These are phyloP conservation scores for Hymenopus coronatus DNA, from an alignment of 2,888 invertebrate genomes.

Conservation along the genomic window DNA sequence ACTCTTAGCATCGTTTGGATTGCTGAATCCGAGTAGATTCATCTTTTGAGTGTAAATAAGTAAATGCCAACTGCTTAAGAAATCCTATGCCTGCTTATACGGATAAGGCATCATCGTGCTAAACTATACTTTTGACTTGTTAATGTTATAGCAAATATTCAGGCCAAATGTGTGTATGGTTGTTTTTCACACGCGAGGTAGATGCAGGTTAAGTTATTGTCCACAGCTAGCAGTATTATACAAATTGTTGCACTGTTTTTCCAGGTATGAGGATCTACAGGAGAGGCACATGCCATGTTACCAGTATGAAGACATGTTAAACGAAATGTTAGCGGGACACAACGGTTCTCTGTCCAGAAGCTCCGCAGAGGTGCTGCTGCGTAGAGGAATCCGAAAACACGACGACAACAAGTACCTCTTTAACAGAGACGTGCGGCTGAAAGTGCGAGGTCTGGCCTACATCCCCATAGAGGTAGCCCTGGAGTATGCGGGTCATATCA, in stretches of 20 bases:
- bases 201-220: too few species aligned
- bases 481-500: conserved; percentile 66
- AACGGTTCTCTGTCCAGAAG: not conserved
- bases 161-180: too few species aligned
- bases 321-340: not conserved
- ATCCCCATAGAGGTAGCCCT: conserved; percentile 68
- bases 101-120: too few species aligned
- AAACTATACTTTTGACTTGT: too few species aligned
- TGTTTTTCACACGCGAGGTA: too few species aligned
- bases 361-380: not conserved
- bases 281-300: not conserved
- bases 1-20: too few species aligned
- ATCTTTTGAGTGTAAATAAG: too few species aligned
- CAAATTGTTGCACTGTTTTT: not conserved
- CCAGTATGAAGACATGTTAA: not conserved
- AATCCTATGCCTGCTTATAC: too few species aligned
- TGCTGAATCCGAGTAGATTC: too few species aligned
- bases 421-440: conserved; percentile 68
- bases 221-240: too few species aligned
- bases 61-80: too few species aligned
- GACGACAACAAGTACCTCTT: conserved; percentile 53
- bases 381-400: not conserved
- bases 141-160: too few species aligned
- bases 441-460: conserved; percentile 57
- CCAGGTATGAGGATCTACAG: not conserved